Evolutionary conservation across 1,140 invertebrate species (phyloP), one percentile per base, ranked within the genome.

Genomic region (Bemisia tabaci): DNA sequence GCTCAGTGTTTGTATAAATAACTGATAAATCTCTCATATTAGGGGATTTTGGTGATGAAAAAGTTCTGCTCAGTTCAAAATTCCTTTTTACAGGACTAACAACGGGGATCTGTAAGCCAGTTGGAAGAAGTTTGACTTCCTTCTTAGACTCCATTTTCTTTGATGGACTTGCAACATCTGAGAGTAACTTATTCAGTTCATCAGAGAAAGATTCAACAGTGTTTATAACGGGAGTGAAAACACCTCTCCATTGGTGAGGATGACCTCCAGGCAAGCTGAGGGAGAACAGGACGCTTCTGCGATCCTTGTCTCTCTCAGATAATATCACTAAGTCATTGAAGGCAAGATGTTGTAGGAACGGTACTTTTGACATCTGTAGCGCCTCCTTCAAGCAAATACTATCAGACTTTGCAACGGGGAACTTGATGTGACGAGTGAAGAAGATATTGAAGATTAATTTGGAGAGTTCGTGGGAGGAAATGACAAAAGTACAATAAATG

Each of bases 181-280:
- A 5, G 1, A 65, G 25, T 2, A 65, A 58, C 23, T 65, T 65
- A 12, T 58, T 9, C 12, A 24, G 33, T 25, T 65, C 64, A 22
- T 65, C 33, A n/a, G 64, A 58, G 17, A 48, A 48, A 17, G 5
- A 48, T 9, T 48, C 17, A 5, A 48, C 33, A 17, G 33, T 48
- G 17, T 5, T 48, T 9, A 48, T 48, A 9, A 48, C 33, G 17
- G 33, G 17, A 17, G 33, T 9, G 12, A 86, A 77, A 2, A 91
- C 73, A 65, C 80, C 80, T 70, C 87, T 90, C 89, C 89, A 92
- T 70, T 87, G 89, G 68, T 87, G 85, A 1, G 89, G 87, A 76
- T 90, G 88, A 62, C 86, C 86, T 25, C 88, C 86, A 62, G 89
- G 89, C 72, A 86, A 83, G 64, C 88, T 90, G 0, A 92, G 74